phyloP scores from a whole-genome alignment of 2,797 vertebrate species.

The Phrynocephalus forsythii region DNA sequence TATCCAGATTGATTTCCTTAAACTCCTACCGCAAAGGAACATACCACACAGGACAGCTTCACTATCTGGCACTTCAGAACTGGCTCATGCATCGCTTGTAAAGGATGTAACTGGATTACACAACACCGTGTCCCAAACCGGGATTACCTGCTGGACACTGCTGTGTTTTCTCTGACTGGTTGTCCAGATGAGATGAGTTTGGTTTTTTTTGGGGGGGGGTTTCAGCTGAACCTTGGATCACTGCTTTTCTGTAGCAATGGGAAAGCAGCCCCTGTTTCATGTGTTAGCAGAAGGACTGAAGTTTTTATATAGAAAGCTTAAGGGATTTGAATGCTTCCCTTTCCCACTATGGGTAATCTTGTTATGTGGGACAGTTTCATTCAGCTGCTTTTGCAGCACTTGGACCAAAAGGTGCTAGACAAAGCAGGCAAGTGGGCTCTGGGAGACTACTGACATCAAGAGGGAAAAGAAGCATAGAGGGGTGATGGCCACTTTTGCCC shows the following conservation, averaged over 20 bases:
- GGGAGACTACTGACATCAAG: conserved; percentile 18
- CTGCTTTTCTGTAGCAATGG: not conserved
- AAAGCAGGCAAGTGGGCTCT: not conserved
- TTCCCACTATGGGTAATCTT: not conserved
- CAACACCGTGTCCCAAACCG: too few relatives aligned
- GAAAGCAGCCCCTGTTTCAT: too few relatives aligned
- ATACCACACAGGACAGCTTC: too few relatives aligned
- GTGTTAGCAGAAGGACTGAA: not conserved
- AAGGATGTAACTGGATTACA: too few relatives aligned
- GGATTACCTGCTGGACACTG: too few relatives aligned
- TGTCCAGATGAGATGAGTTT: not conserved
- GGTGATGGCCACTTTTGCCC: not conserved
- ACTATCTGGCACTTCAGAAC: too few relatives aligned
- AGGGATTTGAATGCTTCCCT: not conserved
- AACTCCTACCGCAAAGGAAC: too few relatives aligned
- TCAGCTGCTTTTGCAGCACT: not conserved
- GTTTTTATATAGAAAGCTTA: not conserved
- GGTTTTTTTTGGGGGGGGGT: not conserved
- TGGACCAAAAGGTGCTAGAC: too few relatives aligned
- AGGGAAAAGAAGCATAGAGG: not conserved
- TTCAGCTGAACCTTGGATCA: not conserved
- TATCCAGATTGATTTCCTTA: too few relatives aligned
- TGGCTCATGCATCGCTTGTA: too few relatives aligned
- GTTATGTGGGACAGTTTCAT: not conserved
- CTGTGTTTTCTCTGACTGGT: not conserved